Percentiles rank a stretch among this genome's conserved stretches.
Conservation (phyloP, 1,140 invertebrate genomes). For the Drosophila cardini region DNA sequence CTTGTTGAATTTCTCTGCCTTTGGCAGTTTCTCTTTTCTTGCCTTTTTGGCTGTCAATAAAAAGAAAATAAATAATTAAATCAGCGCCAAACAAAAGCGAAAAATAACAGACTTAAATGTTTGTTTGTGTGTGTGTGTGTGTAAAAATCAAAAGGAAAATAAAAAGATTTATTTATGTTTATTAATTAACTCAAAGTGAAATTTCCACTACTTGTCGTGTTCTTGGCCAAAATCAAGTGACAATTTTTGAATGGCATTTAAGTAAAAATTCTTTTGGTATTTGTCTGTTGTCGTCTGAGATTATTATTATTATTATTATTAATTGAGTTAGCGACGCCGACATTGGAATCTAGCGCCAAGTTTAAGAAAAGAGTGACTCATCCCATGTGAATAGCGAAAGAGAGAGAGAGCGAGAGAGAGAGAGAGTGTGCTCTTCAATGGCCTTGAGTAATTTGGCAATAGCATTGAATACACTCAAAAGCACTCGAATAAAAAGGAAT, state of each 20-base stretch:
- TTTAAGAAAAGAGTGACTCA: constrained; percentile 25
- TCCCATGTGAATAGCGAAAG: constrained; percentile 7
- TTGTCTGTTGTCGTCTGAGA: constrained; percentile 39
- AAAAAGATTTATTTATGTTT: constrained; percentile 56
- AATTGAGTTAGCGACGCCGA: constrained; percentile 48
- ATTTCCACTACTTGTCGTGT: constrained; percentile 44
- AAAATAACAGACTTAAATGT: not conserved
- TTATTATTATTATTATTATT: constrained; percentile 50
- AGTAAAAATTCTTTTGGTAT: constrained; percentile 23
- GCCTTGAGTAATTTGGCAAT: constrained; percentile 39
- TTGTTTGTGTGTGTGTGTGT: too few species aligned
- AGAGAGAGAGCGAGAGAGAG: not conserved
- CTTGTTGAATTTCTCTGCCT: constrained; percentile 31
- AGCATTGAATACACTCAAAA: constrained; percentile 14
- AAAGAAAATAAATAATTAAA: constrained; percentile 53
- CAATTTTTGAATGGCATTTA: constrained; percentile 23
- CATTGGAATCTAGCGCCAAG: constrained; percentile 54
- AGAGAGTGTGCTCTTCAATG: constrained; percentile 20
- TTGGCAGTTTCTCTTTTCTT: constrained; percentile 15
- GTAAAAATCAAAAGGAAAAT: constrained; percentile 37
- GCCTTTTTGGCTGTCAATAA: constrained; percentile 36
- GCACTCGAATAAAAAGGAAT: constrained; percentile 1
- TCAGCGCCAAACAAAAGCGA: constrained; percentile 4
- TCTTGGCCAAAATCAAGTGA: constrained; percentile 52
- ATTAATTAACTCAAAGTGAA: constrained; percentile 54